Evolutionary conservation across 2,797 vertebrate genomes (phyloP), one percentile per base, ranked within the genome.

Genomic region (Pipistrellus nathusii): DNA sequence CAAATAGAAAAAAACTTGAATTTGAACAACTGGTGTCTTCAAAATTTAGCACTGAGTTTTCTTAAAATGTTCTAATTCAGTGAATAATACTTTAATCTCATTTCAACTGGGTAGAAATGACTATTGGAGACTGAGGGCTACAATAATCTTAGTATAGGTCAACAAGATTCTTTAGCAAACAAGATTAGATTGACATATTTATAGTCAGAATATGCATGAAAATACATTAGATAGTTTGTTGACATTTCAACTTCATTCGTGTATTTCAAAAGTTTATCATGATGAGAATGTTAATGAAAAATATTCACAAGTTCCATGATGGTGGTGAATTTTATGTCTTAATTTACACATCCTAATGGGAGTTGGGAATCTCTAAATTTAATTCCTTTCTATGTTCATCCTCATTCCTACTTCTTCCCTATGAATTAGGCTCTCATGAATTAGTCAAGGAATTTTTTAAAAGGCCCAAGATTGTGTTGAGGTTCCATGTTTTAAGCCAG

Each of bases 231-330:
- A 76, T 80, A 25, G 38, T 75, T 51, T 90, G 81, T 68, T 91
- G 85, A 90, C 41, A 38, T 93, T 93, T 87, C 25, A 82, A 12
- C 51, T 76, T 85, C 71, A 94, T 83, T 73, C 30, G 27, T 83
- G 64, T 23, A 69, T 91, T 96, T 92, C 25, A 78, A 95, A 89
- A n/a, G 25, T 92, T 51, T 48, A 83, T 90, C n/a, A 30, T 95
- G 77, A 85, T 51, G 73, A 93, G 91, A 96, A 94, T 41, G 66
- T 93, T 83, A 95, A 41, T 91, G 62, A 89, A 92, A 88, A 96
- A 46, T 91, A 90, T 68, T 85, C 57, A 48, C 55, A 25, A 88
- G 57, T 35, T 21, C 38, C 75, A 48, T 30, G 20, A 81, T 46
- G 30, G 15, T 44, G 25, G 66, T 55, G 69, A 82, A 90, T 82